Conservation (phyloP, 2,888 invertebrate genomes). For the Caenorhabditis panamensis region DNA sequence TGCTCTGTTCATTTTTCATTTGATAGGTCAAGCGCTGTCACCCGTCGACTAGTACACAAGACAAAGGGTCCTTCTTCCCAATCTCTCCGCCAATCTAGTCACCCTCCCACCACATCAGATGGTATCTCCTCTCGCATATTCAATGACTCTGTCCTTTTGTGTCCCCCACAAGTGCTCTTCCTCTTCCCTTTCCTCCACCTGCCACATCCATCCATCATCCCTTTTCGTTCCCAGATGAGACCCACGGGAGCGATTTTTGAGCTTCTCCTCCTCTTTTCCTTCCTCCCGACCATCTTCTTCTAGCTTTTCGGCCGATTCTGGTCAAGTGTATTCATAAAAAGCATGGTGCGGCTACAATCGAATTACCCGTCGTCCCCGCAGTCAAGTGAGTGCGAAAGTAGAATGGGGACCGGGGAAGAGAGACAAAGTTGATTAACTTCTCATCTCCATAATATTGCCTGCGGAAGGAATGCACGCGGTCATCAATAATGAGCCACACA, state of each 20-base stretch:
- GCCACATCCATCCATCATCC: constrained; percentile 55
- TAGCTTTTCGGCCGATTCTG: constrained; percentile 17
- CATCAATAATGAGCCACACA: constrained; percentile 44
- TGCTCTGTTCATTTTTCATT: not conserved
- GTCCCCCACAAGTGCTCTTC: constrained; percentile 26
- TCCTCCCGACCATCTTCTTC: not conserved
- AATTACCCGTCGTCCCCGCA: constrained; percentile 31
- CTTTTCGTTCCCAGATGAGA: constrained; percentile 26
- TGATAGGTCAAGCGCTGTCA: constrained; percentile 13
- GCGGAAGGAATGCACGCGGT: constrained; percentile 18
- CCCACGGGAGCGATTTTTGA: constrained; percentile 49
- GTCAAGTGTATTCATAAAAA: constrained; percentile 33
- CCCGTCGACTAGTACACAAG: constrained; percentile 21
- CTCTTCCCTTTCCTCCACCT: constrained; percentile 31
- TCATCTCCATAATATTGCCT: constrained; percentile 57
- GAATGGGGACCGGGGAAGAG: constrained; percentile 10
- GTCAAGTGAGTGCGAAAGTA: constrained; percentile 6
- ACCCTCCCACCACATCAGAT: constrained; percentile 34
- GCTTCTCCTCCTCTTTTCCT: constrained; percentile 9
- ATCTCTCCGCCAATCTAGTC: constrained; percentile 1
- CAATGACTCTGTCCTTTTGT: constrained; percentile 8
- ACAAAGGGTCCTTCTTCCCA: constrained; percentile 11
- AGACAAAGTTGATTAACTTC: constrained; percentile 62
- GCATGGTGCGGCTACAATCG: constrained; percentile 26
- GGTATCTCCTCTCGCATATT: constrained; percentile 42